Evolutionary conservation across 2,113 vertebrate species (phyloP), one percentile per base, ranked within the genome.

Genomic region (Nanorana parkeri): DNA sequence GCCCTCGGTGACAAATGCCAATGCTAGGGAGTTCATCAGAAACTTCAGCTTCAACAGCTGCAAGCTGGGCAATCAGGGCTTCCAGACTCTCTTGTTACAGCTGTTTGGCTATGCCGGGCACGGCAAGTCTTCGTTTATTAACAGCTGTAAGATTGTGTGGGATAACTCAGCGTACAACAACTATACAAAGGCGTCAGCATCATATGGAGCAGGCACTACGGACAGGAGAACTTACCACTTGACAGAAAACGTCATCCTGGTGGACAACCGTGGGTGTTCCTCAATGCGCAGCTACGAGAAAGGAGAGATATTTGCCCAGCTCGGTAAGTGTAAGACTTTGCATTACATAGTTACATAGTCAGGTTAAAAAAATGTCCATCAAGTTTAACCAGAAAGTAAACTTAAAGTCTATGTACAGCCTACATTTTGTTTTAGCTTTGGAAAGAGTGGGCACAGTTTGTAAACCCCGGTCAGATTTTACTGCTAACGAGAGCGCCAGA

Each of bases 81-180:
- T 64, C 47, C 3, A 28, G 0, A 17, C 61, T 16, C 23, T 77
- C 17, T 32, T 65, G 5, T 4, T 77, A 8, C 75, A 77, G 75
- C n/a, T 77, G 0, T 65, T 77, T 13, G 75, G 75, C 10, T 66
- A 13, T 66, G 23, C 16, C 3, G 61, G 61, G 17, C 60, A 77
- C 28, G 60, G 75, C 10, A 77, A 77, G 21, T 77, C 61, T 3
- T 77, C 75, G 3, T 77, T 77, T 16, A 77, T 77, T 21, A 77
- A 77, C 23, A 65, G 41, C 17, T 52, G 32, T 20, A 66, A 66
- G 2, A 54, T 20, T 26, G 75, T 29, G 2, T 77, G 32, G 75
- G 47, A 17, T 26, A 47, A 65, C 16, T 26, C 11, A 3, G 20
- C 32, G 10, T 76, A 61, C 58, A 17, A 51, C 4, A 61, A 76